phyloP scores from a whole-genome alignment of 2,797 vertebrate genomes.

The Lutjanus campechanus region DNA sequence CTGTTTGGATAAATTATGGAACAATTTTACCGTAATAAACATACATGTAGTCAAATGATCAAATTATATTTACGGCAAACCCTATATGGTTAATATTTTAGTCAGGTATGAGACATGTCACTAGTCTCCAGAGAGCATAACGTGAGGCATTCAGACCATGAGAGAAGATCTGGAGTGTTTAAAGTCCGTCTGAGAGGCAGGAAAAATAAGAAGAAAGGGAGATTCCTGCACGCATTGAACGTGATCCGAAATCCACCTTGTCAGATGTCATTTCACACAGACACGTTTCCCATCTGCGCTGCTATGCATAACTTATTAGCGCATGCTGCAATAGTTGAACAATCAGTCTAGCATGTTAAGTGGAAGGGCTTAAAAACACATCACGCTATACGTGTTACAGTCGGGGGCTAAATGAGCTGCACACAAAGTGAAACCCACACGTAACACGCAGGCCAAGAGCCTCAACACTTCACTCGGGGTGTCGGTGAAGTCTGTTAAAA shows the following conservation, averaged over 20 bases:
- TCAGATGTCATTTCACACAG: conserved; percentile 68
- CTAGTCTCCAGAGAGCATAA: conserved; percentile 4
- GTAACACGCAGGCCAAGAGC: conserved; percentile 37
- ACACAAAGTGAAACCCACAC: conserved; percentile 38
- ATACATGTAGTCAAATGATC: not conserved
- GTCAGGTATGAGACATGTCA: conserved; percentile 11
- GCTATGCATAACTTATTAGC: conserved; percentile 75
- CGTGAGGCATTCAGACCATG: conserved; percentile 9
- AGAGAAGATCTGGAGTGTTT: conserved; percentile 30
- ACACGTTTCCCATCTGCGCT: conserved; percentile 47
- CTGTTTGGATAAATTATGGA: not conserved
- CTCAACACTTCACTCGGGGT: not conserved
- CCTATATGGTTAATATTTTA: conserved; percentile 1
- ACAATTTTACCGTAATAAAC: not conserved
- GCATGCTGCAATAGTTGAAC: conserved; percentile 61
- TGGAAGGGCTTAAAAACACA: conserved; percentile 67
- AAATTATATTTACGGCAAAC: not conserved
- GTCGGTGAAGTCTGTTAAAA: not conserved
- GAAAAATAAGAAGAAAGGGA: not conserved
- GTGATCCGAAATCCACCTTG: conserved; percentile 59
- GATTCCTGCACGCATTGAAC: conserved; percentile 49
- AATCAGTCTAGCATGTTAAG: conserved; percentile 65
- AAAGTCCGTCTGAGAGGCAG: conserved; percentile 17
- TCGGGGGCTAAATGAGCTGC: conserved; percentile 50
- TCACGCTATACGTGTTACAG: conserved; percentile 70